These are phyloP conservation scores for Melanocharis versteri DNA, from an alignment of 2,113 vertebrate genomes.

Conservation along the genomic window DNA sequence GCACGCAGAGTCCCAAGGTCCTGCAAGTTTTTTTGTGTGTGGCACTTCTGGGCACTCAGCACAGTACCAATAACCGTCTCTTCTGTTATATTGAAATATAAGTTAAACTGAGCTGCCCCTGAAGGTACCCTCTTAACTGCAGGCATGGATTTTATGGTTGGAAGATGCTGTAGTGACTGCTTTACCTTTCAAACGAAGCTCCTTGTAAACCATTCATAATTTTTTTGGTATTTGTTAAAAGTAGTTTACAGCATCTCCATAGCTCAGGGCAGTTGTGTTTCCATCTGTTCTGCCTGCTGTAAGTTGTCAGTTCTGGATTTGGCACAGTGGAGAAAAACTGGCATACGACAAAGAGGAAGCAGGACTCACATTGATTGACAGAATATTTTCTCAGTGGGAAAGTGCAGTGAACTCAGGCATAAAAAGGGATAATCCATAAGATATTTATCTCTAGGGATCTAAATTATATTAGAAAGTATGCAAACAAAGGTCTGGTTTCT, in stretches of 20 bases:
- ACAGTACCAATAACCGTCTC: not conserved
- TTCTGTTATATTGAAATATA: not conserved
- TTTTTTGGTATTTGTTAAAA: not conserved
- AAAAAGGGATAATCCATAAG: conserved; percentile 27
- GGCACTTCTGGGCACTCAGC: not conserved
- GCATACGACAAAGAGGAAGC: not conserved
- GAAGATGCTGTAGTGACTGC: not conserved
- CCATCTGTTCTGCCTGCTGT: conserved; percentile 49
- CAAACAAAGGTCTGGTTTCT: conserved; percentile 34
- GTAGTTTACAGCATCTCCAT: not conserved
- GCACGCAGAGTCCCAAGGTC: rapidly evolving
- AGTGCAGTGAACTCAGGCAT: conserved; percentile 10
- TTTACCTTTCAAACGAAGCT: not conserved
- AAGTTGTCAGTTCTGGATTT: conserved; percentile 40
- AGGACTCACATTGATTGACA: conserved; percentile 2
- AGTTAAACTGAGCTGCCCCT: not conserved
- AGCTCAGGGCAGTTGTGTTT: conserved; percentile 44
- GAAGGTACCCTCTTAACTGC: not conserved
- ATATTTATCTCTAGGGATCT: conserved; percentile 13
- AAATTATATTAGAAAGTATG: conserved; percentile 31
- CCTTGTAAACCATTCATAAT: not conserved
- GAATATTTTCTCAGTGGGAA: conserved; percentile 43
- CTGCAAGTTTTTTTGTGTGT: not conserved
- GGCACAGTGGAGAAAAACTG: conserved; percentile 24
- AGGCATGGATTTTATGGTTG: not conserved